phyloP scores from a whole-genome alignment of 2,888 invertebrate species.

The Fragum fragum region DNA sequence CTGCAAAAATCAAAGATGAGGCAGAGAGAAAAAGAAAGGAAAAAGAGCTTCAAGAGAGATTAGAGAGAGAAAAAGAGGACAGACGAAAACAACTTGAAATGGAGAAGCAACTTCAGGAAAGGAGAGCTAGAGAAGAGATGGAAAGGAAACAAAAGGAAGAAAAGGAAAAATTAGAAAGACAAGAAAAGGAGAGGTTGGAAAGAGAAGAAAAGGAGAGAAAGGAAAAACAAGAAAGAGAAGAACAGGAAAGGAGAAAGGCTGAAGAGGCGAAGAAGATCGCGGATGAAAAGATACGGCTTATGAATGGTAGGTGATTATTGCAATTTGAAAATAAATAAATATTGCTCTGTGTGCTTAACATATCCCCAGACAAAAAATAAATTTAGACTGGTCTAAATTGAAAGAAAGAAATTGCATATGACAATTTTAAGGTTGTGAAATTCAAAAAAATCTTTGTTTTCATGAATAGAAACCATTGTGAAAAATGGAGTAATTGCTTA shows the following conservation, averaged over 20 bases:
- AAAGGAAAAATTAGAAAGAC: conserved; percentile 61
- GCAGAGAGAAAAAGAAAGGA: conserved; percentile 42
- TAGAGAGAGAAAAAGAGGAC: conserved; percentile 57
- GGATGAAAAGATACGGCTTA: conserved; percentile 71
- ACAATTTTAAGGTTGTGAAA: too few relatives aligned
- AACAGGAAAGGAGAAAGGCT: conserved; percentile 61
- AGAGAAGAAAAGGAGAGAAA: conserved; percentile 61
- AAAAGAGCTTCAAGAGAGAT: conserved; percentile 46
- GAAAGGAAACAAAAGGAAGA: conserved; percentile 64
- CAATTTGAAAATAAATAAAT: too few relatives aligned
- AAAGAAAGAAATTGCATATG: too few relatives aligned
- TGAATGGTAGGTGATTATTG: conserved; percentile 66
- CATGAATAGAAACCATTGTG: too few relatives aligned
- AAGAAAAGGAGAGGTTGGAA: conserved; percentile 65
- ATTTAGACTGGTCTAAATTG: too few relatives aligned
- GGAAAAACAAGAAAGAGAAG: conserved; percentile 64
- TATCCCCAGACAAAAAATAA: too few relatives aligned
- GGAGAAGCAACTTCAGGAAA: conserved; percentile 37
- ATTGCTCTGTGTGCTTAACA: too few relatives aligned
- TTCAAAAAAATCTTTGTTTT: too few relatives aligned
- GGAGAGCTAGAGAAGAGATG: conserved; percentile 41
- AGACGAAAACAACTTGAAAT: conserved; percentile 49
- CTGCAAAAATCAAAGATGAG: conserved; percentile 45
- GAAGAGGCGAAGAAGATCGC: conserved; percentile 70
- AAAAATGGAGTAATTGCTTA: too few relatives aligned